Conservation (phyloP, 2,888 invertebrate genomes). For the Drepanosiphum platanoidis region DNA sequence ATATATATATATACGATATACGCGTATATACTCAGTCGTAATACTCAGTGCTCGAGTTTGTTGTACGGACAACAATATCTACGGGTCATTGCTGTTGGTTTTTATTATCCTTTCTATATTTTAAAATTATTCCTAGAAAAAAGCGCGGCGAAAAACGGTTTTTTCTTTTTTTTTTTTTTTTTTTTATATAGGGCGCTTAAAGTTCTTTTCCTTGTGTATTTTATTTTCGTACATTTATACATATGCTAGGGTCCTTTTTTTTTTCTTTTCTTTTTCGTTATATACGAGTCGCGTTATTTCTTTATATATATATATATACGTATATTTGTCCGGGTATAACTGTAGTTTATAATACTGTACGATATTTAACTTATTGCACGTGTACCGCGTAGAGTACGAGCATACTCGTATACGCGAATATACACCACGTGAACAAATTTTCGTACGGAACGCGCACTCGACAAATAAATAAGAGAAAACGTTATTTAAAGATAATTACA, state of each 20-base stretch:
- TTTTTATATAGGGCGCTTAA: constrained; percentile 25
- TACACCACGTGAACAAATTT: too few relatives aligned
- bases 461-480: background rate
- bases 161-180: too few relatives aligned
- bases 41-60: background rate
- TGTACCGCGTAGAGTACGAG: background rate
- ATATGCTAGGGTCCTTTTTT: background rate
- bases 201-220: constrained; percentile 12
- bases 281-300: constrained; percentile 22
- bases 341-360: background rate
- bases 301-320: too few relatives aligned
- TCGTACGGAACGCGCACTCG: background rate
- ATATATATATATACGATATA: background rate
- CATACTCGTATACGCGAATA: background rate
- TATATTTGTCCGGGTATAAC: background rate
- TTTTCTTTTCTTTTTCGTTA: too few relatives aligned
- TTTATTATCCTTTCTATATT: constrained; percentile 55
- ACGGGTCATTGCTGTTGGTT: constrained; percentile 54
- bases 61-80: constrained; percentile 15
- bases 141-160: constrained; percentile 43
- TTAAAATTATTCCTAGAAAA: constrained; percentile 51
- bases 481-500: background rate
- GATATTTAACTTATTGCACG: constrained; percentile 29
- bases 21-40: too few relatives aligned
- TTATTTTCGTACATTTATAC: constrained; percentile 34